Conservation (phyloP, 1,140 invertebrate species). For the roundworm (Caenorhabditis elegans) region DNA sequence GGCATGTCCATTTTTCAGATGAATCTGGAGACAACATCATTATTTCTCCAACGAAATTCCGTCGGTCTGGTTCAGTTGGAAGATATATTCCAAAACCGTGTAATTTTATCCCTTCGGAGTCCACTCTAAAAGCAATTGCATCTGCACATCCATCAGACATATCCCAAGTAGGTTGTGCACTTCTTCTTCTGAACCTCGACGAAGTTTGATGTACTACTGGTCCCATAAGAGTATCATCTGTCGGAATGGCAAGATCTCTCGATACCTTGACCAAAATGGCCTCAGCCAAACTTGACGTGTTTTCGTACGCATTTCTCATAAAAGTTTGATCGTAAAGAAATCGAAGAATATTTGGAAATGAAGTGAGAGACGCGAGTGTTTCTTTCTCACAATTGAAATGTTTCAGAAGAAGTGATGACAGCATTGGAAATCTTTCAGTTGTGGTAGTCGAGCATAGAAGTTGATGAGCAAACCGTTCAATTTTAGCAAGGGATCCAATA, state of each 20-base stretch:
- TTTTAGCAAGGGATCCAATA: neutral
- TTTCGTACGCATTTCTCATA: conserved; percentile 63
- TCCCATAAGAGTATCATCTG: conserved; percentile 72
- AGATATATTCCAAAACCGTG: conserved; percentile 86
- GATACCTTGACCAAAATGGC: conserved; percentile 53
- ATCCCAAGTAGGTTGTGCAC: conserved; percentile 87
- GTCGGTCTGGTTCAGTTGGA: neutral
- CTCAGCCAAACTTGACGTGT: conserved; percentile 71
- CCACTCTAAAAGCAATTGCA: conserved; percentile 90
- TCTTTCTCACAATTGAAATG: conserved; percentile 15
- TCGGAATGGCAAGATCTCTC: conserved; percentile 81
- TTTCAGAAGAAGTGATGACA: neutral
- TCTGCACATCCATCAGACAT: conserved; percentile 93
- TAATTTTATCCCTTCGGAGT: conserved; percentile 82
- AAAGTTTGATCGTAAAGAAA: conserved; percentile 61
- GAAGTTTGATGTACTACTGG: conserved; percentile 47
- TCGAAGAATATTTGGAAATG: conserved; percentile 46
- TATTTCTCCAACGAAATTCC: conserved; percentile 73
- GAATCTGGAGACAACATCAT: conserved; percentile 72
- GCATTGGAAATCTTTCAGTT: neutral
- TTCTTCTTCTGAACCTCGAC: conserved; percentile 78
- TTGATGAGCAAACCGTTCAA: neutral
- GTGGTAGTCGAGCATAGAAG: neutral
- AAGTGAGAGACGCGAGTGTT: neutral
- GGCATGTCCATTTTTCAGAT: conserved; percentile 32